Evolutionary conservation across 1,140 invertebrate species (phyloP), one percentile per base, ranked within the genome.

Genomic region (Trichomalopsis sarcophagae): DNA sequence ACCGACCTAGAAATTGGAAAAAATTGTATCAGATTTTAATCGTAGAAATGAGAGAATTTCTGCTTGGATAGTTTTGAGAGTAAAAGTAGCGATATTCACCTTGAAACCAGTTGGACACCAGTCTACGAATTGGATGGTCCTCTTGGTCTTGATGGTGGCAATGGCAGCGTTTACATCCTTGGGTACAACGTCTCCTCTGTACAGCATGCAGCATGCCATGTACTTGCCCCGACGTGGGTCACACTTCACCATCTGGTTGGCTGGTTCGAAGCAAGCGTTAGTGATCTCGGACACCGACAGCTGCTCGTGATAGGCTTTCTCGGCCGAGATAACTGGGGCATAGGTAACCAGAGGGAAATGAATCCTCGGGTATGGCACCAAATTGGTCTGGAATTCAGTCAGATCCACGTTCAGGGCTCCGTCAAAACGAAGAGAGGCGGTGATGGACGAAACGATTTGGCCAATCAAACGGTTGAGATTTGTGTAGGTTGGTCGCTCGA

Each of bases 91-190:
- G 11, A 82, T 87, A 76, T 33, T 50, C 62, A 90, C 91, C 90
- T 93, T 95, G 89, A 95, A 95, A 76, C 94, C 94, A 85, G 94
- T 95, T 7, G 96, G 96, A 91, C 96, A 97, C 96, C 96, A 97
- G 91, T 96, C 96, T 2, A 97, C 96, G 90, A 95, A 95, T 87
- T 95, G 94, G 75, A 95, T 95, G 81, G 93, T 94, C 23, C 95
- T 90, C 89, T 96, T 95, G 7, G 95, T 96, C 91, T 96, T 96
- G 88, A 96, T 95, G 13, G 95, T 94, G 9, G 95, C 86, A 40
- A 88, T 95, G 86, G 96, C 95, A 73, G 95, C 95, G 55, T 95
- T 94, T 2, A 97, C 97, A 88, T 96, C 95, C 88, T 96, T 96
- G 6, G 95, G 92, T 0, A 94, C 95, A 50, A 95, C 95, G 87